Evolutionary conservation across 2,888 invertebrate genomes (phyloP).

Genomic region (Thelaira solivaga): DNA sequence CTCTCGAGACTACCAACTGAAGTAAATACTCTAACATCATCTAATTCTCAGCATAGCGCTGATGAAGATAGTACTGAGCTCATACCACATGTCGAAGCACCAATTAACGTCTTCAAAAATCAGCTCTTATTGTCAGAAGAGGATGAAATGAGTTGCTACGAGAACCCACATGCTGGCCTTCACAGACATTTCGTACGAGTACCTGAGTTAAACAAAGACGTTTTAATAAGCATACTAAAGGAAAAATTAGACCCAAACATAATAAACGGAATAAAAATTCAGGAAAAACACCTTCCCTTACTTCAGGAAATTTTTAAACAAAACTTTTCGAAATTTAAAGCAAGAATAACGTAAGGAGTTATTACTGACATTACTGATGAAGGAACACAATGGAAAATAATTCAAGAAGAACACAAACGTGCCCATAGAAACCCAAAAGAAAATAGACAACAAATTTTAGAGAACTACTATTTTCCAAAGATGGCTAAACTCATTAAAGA

Average conservation of each 20-base stretch:
- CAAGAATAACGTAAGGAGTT: conserved; percentile 28
- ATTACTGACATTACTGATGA: conserved; percentile 38
- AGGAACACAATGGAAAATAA: conserved; percentile 18
- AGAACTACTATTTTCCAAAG: too few relatives aligned
- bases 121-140: conserved; percentile 47
- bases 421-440: conserved; percentile 24
- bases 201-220: not conserved
- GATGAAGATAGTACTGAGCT: conserved; percentile 58
- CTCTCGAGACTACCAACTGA: conserved; percentile 30
- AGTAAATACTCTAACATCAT: not conserved
- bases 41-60: conserved; percentile 40
- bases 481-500: not conserved
- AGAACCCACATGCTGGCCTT: conserved; percentile 7
- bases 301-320: conserved; percentile 2
- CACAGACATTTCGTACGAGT: not conserved
- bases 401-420: conserved; percentile 26
- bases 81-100: conserved; percentile 37
- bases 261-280: not conserved
- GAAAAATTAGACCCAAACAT: not conserved
- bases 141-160: not conserved
- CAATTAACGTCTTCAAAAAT: conserved; percentile 36
- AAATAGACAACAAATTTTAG: too few relatives aligned
- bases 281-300: not conserved
- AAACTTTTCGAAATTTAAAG: conserved; percentile 17
- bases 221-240: conserved; percentile 21